Evolutionary conservation across 1,140 invertebrate species (phyloP).

Genomic region (Trissolcus basalis): DNA sequence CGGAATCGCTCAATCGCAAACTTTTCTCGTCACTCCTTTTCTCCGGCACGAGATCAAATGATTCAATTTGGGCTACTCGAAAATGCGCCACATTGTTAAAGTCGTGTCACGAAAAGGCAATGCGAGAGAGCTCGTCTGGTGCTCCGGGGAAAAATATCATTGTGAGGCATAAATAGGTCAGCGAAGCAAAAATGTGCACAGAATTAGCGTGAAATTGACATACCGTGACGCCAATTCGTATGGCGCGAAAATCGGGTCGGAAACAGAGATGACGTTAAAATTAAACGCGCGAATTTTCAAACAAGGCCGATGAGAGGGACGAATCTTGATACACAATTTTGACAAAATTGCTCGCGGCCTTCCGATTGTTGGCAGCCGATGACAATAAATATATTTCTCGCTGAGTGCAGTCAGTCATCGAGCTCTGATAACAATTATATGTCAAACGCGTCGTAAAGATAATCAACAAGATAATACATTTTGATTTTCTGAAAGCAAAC

Average conservation of each 20-base stretch:
- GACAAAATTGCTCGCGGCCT: too few species aligned
- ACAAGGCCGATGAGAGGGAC: not conserved
- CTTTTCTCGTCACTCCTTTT: too few species aligned
- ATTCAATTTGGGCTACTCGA: not conserved
- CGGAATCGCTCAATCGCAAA: too few species aligned
- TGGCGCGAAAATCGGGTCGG: constrained; percentile 2
- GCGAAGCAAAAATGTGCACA: constrained; percentile 8
- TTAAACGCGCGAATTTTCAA: not conserved
- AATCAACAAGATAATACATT: too few species aligned
- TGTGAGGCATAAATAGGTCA: constrained; percentile 24
- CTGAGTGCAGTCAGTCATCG: too few species aligned
- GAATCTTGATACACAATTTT: too few species aligned
- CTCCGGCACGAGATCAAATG: not conserved
- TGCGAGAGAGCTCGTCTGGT: constrained; percentile 15
- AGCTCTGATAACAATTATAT: too few species aligned
- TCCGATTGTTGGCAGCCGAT: too few species aligned
- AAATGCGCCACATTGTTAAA: not conserved
- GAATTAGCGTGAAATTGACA: constrained; percentile 15
- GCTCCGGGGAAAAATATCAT: constrained; percentile 30
- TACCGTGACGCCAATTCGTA: constrained; percentile 8
- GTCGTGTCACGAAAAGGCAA: not conserved
- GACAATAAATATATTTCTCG: too few species aligned
- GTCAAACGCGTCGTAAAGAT: too few species aligned
- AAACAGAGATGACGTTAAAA: not conserved
- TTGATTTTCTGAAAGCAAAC: too few species aligned